phyloP scores from a whole-genome alignment of 2,888 invertebrate genomes.

The Brachynemurus nebulosus region DNA sequence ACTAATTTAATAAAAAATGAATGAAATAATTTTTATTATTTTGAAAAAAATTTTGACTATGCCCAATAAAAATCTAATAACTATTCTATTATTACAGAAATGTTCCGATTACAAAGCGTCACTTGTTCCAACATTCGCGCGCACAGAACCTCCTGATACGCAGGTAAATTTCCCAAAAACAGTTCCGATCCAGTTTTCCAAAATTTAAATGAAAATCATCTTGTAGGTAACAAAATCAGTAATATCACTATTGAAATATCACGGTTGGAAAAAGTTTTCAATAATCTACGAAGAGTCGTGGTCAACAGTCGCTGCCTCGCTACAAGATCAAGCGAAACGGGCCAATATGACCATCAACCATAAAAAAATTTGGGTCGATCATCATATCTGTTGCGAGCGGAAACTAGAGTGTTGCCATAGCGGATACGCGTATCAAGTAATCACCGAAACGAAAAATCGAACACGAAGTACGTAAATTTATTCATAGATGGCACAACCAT shows the following conservation, averaged over 20 bases:
- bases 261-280: conserved; percentile 88
- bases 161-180: conserved; percentile 42
- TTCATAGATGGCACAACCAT: not conserved
- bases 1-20: no score
- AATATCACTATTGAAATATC: conserved; percentile 77
- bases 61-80: not conserved
- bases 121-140: conserved; percentile 75
- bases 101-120: conserved; percentile 87
- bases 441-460: conserved; percentile 71
- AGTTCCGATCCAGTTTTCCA: conserved; percentile 11
- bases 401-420: conserved; percentile 61
- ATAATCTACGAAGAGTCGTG: conserved; percentile 72
- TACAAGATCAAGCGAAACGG: conserved; percentile 59
- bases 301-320: conserved; percentile 67
- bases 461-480: conserved; percentile 53
- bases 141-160: conserved; percentile 87
- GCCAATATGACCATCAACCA: conserved; percentile 77
- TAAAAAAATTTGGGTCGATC: conserved; percentile 53
- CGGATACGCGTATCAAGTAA: conserved; percentile 70
- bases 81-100: conserved; percentile 53
- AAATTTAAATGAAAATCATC: no score
- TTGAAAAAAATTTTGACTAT: no score
- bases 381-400: conserved; percentile 63
- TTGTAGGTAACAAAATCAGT: conserved; percentile 85
- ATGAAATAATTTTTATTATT: no score